phyloP scores from a whole-genome alignment of 2,113 vertebrate genomes.

The Leuciscus idus region DNA sequence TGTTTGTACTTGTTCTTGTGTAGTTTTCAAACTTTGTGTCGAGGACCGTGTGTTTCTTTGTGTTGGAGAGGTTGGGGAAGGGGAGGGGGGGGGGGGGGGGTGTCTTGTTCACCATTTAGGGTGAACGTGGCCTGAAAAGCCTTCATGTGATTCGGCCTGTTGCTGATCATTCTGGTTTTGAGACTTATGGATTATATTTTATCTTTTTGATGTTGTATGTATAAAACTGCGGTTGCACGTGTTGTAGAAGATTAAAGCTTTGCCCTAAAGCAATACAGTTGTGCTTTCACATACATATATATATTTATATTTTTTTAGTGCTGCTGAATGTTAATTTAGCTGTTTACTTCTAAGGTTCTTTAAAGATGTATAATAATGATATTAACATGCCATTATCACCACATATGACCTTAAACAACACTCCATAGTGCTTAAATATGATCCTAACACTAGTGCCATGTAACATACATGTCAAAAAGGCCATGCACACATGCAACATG shows the following conservation, averaged over 20 bases:
- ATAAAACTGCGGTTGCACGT: neutral
- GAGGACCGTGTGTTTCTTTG: slow-evolving; percentile 36
- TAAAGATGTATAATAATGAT: neutral
- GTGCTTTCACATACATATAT: neutral
- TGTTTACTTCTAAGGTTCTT: neutral
- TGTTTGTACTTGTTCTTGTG: neutral
- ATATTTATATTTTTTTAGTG: neutral
- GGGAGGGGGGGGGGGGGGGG: neutral
- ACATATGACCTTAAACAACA: neutral
- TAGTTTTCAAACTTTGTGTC: slow-evolving; percentile 33
- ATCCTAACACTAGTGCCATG: neutral
- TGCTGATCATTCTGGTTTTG: neutral
- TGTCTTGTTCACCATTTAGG: slow-evolving; percentile 7
- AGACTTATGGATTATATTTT: neutral
- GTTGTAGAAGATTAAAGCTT: neutral
- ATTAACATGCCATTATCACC: neutral
- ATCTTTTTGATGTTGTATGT: neutral
- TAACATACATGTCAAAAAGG: neutral
- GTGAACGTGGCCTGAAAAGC: slow-evolving; percentile 32
- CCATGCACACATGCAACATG: neutral
- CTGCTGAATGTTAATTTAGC: neutral
- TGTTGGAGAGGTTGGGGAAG: slow-evolving; percentile 10
- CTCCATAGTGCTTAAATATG: neutral
- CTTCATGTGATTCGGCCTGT: slow-evolving; percentile 35
- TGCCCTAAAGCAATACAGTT: neutral